A percentile compares a stretch with the other conserved stretches of the same genome.
These are phyloP conservation scores for Pyrgus malvae DNA, from an alignment of 2,888 invertebrate genomes.

Conservation along the genomic window DNA sequence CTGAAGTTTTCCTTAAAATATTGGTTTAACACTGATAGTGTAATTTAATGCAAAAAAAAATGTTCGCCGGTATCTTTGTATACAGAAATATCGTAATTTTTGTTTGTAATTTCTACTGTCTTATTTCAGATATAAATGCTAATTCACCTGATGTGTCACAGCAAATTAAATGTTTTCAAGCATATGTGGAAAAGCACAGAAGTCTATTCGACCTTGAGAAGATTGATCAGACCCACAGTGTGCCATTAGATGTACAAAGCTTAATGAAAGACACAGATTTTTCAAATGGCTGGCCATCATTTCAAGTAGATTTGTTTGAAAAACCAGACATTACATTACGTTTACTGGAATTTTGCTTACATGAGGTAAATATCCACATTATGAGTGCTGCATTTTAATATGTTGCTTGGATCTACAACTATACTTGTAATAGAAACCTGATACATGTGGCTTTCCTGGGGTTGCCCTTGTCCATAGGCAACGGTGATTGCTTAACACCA, in stretches of 20 bases:
- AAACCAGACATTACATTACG: conserved; percentile 86
- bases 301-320: conserved; percentile 84
- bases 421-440: too few relatives aligned
- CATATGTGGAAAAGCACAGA: conserved; percentile 59
- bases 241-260: conserved; percentile 81
- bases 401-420: too few relatives aligned
- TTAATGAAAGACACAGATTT: conserved; percentile 82
- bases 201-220: conserved; percentile 78
- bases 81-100: too few relatives aligned
- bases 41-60: too few relatives aligned
- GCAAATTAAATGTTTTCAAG: conserved; percentile 52
- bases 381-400: too few relatives aligned
- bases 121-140: conserved; percentile 16
- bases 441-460: too few relatives aligned
- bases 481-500: too few relatives aligned
- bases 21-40: too few relatives aligned
- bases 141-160: conserved; percentile 47
- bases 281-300: conserved; percentile 82
- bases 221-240: conserved; percentile 81
- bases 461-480: too few relatives aligned
- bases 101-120: neutral
- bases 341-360: conserved; percentile 89
- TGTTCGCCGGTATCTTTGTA: too few relatives aligned
- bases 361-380: conserved; percentile 88
- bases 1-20: too few relatives aligned